phyloP scores from a whole-genome alignment of 1,140 invertebrate genomes.

The Oedothorax gibbosus region DNA sequence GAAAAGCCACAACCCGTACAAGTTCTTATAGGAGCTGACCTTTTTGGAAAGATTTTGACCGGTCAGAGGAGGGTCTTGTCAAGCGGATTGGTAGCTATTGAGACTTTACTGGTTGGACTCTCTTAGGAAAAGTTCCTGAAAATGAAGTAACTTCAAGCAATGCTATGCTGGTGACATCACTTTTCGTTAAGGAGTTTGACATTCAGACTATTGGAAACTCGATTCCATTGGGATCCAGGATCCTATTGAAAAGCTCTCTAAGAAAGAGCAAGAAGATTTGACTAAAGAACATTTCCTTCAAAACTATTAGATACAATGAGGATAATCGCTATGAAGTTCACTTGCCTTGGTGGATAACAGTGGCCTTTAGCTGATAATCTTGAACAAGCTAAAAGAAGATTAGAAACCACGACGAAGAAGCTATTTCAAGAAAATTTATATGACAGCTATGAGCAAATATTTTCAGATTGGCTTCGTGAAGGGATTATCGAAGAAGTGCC shows the following conservation, averaged over 20 bases:
- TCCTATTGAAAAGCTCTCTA: conserved; percentile 5
- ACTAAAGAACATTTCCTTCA: not conserved
- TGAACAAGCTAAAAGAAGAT: not conserved
- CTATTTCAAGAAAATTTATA: not conserved
- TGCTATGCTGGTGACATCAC: not conserved
- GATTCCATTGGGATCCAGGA: conserved; percentile 15
- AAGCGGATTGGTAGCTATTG: conserved; percentile 65
- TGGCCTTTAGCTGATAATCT: not conserved
- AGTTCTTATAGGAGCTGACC: not conserved
- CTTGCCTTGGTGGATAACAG: not conserved
- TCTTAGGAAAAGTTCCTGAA: conserved; percentile 64
- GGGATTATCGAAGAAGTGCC: not conserved
- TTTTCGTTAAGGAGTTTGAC: conserved; percentile 22
- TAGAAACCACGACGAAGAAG: conserved; percentile 1
- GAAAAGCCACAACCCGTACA: not conserved
- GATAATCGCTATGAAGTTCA: conserved; percentile 5
- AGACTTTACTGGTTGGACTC: conserved; percentile 66
- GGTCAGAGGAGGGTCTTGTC: conserved; percentile 62
- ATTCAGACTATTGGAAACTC: not conserved
- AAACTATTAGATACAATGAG: not conserved
- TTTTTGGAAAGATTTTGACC: conserved; percentile 64
- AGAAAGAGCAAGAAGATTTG: conserved; percentile 4
- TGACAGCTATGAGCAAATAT: not conserved
- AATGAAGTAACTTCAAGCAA: not conserved
- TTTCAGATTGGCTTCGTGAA: not conserved